These are phyloP conservation scores for Phalanger gymnotis DNA, from an alignment of 2,797 vertebrate species.

Conservation along the genomic window DNA sequence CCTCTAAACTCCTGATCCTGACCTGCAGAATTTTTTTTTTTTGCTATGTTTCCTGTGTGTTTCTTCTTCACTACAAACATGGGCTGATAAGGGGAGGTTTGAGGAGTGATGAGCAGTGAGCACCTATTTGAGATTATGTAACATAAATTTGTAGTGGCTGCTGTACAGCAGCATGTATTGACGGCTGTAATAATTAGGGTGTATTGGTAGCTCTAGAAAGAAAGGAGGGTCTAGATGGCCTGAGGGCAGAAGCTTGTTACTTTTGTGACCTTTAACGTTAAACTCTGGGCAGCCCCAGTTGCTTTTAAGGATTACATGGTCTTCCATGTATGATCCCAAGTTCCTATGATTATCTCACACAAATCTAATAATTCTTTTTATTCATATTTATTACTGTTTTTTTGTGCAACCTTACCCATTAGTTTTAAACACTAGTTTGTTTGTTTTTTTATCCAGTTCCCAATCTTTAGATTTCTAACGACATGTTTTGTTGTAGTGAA, in stretches of 20 bases:
- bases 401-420: not conserved
- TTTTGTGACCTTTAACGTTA: not conserved
- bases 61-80: not conserved
- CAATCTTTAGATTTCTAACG: not conserved
- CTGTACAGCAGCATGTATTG: not conserved
- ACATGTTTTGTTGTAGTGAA: not conserved
- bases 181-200: not conserved
- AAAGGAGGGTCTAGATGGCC: not conserved
- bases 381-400: no score
- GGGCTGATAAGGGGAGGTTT: not conserved
- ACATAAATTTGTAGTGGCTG: not conserved
- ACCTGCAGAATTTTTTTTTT: not conserved
- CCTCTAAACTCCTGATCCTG: not conserved
- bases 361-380: no score
- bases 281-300: no score
- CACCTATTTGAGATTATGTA: not conserved
- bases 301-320: not conserved
- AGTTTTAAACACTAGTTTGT: not conserved
- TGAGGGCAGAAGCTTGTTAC: not conserved
- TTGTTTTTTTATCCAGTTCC: not conserved
- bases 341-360: not conserved
- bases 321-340: not conserved
- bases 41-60: not conserved
- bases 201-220: not conserved
- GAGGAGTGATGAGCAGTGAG: not conserved